phyloP scores from a whole-genome alignment of 1,140 invertebrate genomes.

The Drosophila quadrilineata region DNA sequence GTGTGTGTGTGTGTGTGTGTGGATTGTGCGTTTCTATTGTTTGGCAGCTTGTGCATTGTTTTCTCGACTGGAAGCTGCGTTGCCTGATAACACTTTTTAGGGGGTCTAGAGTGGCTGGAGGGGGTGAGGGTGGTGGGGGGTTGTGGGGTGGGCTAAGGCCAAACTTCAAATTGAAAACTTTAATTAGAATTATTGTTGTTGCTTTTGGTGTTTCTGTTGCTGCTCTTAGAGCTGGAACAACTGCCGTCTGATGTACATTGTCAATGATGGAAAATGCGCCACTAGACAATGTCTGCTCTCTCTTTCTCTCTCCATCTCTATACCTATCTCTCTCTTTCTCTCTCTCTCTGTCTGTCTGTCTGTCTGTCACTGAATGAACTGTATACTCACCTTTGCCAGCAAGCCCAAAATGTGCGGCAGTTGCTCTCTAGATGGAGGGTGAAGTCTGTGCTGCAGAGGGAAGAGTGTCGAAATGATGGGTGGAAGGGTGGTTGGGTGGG shows the following conservation, averaged over 20 bases:
- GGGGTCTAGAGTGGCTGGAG: not conserved
- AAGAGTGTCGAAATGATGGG: not conserved
- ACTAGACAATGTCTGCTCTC: slow-evolving; percentile 35
- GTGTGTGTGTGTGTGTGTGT: slow-evolving; percentile 3
- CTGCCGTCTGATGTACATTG: slow-evolving; percentile 52
- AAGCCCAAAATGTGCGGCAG: no score
- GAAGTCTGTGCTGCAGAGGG: not conserved
- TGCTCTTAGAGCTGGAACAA: not conserved
- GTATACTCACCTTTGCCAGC: slow-evolving; percentile 51
- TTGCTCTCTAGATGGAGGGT: no score
- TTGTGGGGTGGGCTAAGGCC: slow-evolving; percentile 31
- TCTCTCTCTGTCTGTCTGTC: no score
- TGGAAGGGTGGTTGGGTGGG: not conserved
- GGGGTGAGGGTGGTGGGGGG: not conserved
- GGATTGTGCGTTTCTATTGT: slow-evolving; percentile 57
- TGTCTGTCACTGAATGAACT: no score
- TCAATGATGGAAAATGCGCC: slow-evolving; percentile 46
- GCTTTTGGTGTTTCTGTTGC: slow-evolving; percentile 18
- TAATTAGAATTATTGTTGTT: slow-evolving; percentile 78
- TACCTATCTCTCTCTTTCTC: no score
- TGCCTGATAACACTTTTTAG: slow-evolving; percentile 58
- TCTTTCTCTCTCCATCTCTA: no score
- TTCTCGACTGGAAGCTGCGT: slow-evolving; percentile 41
- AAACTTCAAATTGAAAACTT: slow-evolving; percentile 79
- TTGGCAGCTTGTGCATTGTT: slow-evolving; percentile 59